Conservation (phyloP, 2,888 invertebrate species). For the Mythimna vitellina region DNA sequence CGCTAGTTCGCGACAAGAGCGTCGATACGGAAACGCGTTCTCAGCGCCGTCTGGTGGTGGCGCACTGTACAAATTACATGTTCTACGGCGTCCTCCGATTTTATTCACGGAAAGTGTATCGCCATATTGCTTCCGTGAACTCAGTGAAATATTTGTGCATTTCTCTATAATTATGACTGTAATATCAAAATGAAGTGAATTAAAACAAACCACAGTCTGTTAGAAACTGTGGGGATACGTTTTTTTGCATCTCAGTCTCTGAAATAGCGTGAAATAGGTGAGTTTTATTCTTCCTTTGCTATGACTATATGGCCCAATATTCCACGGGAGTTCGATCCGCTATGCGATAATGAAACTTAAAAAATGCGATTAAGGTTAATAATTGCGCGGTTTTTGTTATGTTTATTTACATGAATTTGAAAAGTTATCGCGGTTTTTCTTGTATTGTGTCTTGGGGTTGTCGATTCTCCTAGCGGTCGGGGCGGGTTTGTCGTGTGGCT, state of each 20-base stretch:
- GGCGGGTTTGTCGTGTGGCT: slow-evolving; percentile 84
- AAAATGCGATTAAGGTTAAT: slow-evolving; percentile 91
- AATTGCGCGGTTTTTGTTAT: slow-evolving; percentile 91
- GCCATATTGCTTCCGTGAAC: slow-evolving; percentile 91
- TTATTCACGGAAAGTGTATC: slow-evolving; percentile 90
- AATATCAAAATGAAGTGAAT: slow-evolving; percentile 88
- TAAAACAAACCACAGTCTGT: slow-evolving; percentile 79
- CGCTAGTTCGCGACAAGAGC: slow-evolving; percentile 68
- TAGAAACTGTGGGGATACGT: slow-evolving; percentile 77
- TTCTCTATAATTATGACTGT: slow-evolving; percentile 89
- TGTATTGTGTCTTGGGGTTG: slow-evolving; percentile 77
- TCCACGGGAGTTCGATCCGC: slow-evolving; percentile 91
- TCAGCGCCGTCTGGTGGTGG: slow-evolving; percentile 82
- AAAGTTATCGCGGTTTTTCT: slow-evolving; percentile 90
- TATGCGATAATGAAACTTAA: slow-evolving; percentile 92
- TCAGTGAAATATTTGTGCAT: slow-evolving; percentile 87
- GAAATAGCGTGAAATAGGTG: slow-evolving; percentile 85
- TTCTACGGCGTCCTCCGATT: slow-evolving; percentile 90
- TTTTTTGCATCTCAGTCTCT: slow-evolving; percentile 76
- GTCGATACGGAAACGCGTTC: slow-evolving; percentile 86
- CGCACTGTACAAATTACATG: slow-evolving; percentile 89
- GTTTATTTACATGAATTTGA: slow-evolving; percentile 91
- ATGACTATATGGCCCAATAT: slow-evolving; percentile 91
- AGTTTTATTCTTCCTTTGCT: slow-evolving; percentile 89
- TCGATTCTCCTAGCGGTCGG: slow-evolving; percentile 77